Base-by-base conservation (phyloP, 2,113 vertebrate species). In the Hypanus sabinus region DNA sequence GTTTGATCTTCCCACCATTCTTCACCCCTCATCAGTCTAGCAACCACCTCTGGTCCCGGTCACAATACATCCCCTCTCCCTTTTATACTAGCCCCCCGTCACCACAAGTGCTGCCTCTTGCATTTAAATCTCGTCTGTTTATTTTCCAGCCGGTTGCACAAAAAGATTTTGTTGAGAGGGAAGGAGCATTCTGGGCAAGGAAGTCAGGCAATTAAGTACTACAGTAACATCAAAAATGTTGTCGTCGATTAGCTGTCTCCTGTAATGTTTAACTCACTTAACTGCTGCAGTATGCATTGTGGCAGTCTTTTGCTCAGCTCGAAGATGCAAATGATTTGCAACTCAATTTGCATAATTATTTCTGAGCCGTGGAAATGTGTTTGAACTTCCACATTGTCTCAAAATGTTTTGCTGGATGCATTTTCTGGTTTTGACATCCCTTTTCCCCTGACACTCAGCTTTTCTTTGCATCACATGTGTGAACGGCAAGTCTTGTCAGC, bases 211-310 rank as follows among this genome's bases (percentile, higher is more conserved):
- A 81, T 81, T 46, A 81, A 81, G 46, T 81, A 46, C 20, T 81
- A 22, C 33, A 46, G 79, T 36, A 80, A 38, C 33, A 16, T 80
- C 33, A 80, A 38, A 33, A 38, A 38, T 20, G 36, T 80, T 14
- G 33, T 12, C 36, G 77, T 80, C 77, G 36, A 38, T 80, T 36
- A 81, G 18, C 20, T 81, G 79, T 18, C 36, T 38, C 36, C 79
- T 81, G 36, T 46, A 46, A 46, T 38, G 6, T 55, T 81, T 38
- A 20, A 55, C 79, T 81, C 36, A 46, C 79, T 81, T 46, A 46
- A 81, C 79, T 81, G 79, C 36, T 81, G 79, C 79, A 81, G 77
- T 80, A n/a, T 36, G 77, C 79, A 81, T 81, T 81, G 79, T 38
- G 33, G 46, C 16, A 46, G 77, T n/a, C 77, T 80, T 80, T 80